Percentiles rank a stretch among this genome's conserved stretches.
phyloP scores from a whole-genome alignment of 2,888 invertebrate genomes.

The Formica aserva region DNA sequence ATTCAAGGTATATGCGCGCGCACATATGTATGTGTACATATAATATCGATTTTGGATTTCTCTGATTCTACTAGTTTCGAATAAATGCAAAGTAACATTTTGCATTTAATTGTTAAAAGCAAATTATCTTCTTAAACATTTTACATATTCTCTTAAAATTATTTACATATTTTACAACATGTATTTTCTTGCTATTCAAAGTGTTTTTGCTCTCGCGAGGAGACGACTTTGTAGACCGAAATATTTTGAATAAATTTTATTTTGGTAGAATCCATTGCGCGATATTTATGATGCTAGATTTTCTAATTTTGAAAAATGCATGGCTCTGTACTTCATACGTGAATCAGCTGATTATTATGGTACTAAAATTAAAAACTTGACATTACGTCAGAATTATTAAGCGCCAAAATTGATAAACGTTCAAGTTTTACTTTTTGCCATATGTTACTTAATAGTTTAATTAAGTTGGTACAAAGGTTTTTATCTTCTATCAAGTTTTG shows the following conservation, averaged over 20 bases:
- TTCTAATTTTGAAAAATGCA: background rate
- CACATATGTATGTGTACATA: background rate
- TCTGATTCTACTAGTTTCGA: background rate
- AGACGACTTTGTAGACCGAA: background rate
- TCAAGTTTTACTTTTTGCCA: background rate
- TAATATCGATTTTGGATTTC: background rate
- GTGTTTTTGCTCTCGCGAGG: background rate
- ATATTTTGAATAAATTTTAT: background rate
- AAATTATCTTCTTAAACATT: background rate
- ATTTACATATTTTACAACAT: background rate
- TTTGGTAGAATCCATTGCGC: background rate
- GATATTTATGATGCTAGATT: background rate
- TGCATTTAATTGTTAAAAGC: background rate
- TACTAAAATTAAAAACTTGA: background rate
- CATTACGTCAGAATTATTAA: background rate
- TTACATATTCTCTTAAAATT: background rate
- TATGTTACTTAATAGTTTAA: background rate
- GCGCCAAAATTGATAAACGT: background rate
- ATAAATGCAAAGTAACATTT: background rate
- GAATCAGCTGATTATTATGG: background rate
- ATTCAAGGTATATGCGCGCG: background rate
- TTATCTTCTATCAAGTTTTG: background rate
- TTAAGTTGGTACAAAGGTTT: background rate
- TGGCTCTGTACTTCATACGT: background rate
- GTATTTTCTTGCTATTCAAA: background rate